phyloP scores from a whole-genome alignment of 1,140 invertebrate species.

The Armadillidium nasatum region DNA sequence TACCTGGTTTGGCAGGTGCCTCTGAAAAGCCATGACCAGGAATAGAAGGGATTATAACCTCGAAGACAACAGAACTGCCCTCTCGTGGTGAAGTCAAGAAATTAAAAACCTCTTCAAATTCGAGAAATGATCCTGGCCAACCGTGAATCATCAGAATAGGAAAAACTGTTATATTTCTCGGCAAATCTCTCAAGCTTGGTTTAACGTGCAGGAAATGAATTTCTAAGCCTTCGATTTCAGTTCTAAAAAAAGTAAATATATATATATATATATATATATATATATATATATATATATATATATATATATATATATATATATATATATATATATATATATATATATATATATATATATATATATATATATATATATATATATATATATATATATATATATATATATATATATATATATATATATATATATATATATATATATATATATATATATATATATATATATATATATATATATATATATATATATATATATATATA shows the following conservation, averaged over 20 bases:
- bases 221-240: slow-evolving; percentile 63
- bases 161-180: slow-evolving; percentile 49
- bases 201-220: slow-evolving; percentile 69
- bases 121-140: slow-evolving; percentile 81
- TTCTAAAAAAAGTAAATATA: slow-evolving; percentile 41
- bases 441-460: too few relatives aligned
- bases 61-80: slow-evolving; percentile 64
- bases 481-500: too few relatives aligned
- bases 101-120: slow-evolving; percentile 77
- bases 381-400: too few relatives aligned
- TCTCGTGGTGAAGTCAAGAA: slow-evolving; percentile 58
- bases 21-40: slow-evolving; percentile 81
- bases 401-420: too few relatives aligned
- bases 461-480: too few relatives aligned
- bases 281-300: neutral
- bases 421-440: too few relatives aligned
- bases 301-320: too few relatives aligned
- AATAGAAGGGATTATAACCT: slow-evolving; percentile 72
- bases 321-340: slow-evolving; percentile 8
- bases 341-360: neutral
- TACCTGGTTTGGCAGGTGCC: slow-evolving; percentile 53
- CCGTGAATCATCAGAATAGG: slow-evolving; percentile 75
- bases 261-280: neutral
- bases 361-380: too few relatives aligned
- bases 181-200: slow-evolving; percentile 46